A percentile compares a stretch with the other conserved stretches of the same genome.
These are phyloP conservation scores for Vandiemenella viatica DNA, from an alignment of 2,888 invertebrate species.

Conservation along the genomic window DNA sequence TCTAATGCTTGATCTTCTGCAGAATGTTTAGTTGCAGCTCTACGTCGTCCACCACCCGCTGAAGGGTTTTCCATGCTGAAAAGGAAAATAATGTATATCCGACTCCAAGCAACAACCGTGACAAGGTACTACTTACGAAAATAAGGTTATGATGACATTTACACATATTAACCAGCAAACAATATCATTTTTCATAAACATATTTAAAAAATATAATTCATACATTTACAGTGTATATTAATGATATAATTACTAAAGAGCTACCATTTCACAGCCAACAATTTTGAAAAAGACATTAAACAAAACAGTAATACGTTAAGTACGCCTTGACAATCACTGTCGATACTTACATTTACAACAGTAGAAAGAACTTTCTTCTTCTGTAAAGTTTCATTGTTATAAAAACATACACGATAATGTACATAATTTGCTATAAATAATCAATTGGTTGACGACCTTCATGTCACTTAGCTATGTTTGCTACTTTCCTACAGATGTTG, in stretches of 20 bases:
- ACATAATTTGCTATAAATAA: constrained; percentile 14
- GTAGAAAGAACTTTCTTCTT: no score
- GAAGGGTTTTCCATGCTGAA: constrained; percentile 18
- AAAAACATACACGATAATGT: not conserved
- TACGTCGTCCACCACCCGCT: constrained; percentile 54
- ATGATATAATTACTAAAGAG: no score
- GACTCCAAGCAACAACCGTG: no score
- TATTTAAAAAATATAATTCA: no score
- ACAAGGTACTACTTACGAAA: no score
- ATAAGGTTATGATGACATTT: not conserved
- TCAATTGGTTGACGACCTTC: constrained; percentile 14
- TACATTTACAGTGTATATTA: not conserved
- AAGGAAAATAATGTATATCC: not conserved
- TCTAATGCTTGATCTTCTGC: constrained; percentile 97
- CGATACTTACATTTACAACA: no score
- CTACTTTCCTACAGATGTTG: not conserved
- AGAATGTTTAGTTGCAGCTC: constrained; percentile 60
- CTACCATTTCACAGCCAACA: not conserved
- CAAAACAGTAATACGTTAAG: no score
- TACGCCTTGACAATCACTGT: no score
- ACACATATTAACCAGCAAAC: no score
- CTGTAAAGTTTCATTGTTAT: no score
- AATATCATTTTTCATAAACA: no score
- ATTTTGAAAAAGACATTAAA: no score
- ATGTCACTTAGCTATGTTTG: constrained; percentile 11